Percentiles rank a stretch among this genome's conserved stretches.
phyloP scores from a whole-genome alignment of 2,113 vertebrate genomes.

The Oreocharis arfaki region DNA sequence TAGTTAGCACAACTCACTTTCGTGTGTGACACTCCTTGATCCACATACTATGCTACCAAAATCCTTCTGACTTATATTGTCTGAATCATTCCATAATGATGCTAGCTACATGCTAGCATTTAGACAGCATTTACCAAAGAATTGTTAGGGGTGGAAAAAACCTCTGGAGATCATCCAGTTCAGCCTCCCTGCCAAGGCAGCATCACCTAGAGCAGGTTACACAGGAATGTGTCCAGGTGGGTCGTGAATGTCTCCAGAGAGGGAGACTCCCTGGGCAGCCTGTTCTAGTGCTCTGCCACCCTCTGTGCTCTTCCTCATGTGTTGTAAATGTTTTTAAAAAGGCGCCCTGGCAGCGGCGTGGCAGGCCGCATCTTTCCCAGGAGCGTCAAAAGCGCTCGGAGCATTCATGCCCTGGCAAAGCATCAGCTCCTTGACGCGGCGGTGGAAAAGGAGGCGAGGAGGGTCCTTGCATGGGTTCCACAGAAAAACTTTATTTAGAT shows the following conservation, averaged over 20 bases:
- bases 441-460: no score
- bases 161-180: neutral
- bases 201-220: neutral
- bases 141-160: neutral
- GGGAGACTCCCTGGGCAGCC: neutral
- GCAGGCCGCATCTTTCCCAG: no score
- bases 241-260: neutral
- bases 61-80: accelerated
- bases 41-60: neutral
- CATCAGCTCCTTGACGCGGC: no score
- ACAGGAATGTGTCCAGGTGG: neutral
- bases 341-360: no score
- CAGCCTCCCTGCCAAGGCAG: neutral
- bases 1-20: neutral
- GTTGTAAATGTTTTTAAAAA: no score
- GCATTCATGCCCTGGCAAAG: no score
- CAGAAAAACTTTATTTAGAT: no score
- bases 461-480: no score
- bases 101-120: neutral
- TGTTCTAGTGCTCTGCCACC: neutral
- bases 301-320: neutral
- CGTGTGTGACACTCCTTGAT: accelerated
- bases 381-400: no score
- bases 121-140: neutral
- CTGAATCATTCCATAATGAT: neutral